Base-by-base conservation (phyloP, 2,113 vertebrate species). In the Lamprologus ornatipinnis region DNA sequence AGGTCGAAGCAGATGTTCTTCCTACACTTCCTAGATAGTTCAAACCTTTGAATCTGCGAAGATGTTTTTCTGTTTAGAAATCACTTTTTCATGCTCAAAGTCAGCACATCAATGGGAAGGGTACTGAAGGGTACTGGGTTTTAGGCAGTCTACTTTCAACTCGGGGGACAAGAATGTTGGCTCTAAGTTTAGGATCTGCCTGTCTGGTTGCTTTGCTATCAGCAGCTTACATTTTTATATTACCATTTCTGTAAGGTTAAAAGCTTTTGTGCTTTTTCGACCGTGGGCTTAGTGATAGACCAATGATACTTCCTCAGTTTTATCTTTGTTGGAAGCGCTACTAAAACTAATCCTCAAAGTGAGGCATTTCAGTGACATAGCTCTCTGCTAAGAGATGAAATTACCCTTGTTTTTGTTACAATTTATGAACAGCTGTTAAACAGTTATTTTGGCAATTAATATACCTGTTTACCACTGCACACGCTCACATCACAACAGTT, bases 1-100 rank as follows among this genome's bases (percentile, higher is more conserved):
- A 95, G 94, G 94, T 95, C 90, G 90, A 88, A 93, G 92, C 89
- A 90, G 91, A 94, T 94, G 85, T 91, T 94, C 89, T 93, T 81
- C 73, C 80, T 86, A 87, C 90, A 91, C 90, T 93, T 93, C 85
- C 85, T 26, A 89, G 85, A 92, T 90, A 94, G 85, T 86, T 87
- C 65, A 85, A 75, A 55, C 82, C 85, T 94, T 92, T 93, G 91
- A 93, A 92, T 93, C 81, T 33, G 65, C 88, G 85, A 70, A 85
- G 87, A 85, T 79, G 83, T 82, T 92, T 93, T 92, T 91, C 89
- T 90, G 86, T 95, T 94, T 92, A 81, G 63, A 93, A 91, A 91
- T 92, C 86, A 88, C 87, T 86, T 91, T 92, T 93, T 94, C 81
- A 91, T 87, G 90, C 87, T 94, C 85, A 93, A 94, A 94, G 92